Evolutionary conservation across 2,113 vertebrate species (phyloP), one percentile per base, ranked within the genome.

Genomic region (Oceanodroma tethys): DNA sequence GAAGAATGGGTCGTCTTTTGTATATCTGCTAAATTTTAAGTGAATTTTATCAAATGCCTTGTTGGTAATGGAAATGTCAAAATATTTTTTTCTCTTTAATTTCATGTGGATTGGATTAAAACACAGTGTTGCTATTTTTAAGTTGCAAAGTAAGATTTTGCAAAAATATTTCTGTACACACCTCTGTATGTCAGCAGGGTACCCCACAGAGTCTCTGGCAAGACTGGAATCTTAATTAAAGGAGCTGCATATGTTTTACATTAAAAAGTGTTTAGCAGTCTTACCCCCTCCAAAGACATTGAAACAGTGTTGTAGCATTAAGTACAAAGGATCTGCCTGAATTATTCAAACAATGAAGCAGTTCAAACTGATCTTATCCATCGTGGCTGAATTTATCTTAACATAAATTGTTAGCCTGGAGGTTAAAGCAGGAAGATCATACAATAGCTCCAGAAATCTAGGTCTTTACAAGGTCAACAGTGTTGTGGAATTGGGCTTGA

Each of bases 361-460:
- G 43, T 73, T 94, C 36, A 59, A 72, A 67, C 21, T 71, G 74
- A 17, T 85, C 21, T 67, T 60, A 70, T 7, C 58, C 52, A 16
- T 55, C 1, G 1, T 52, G 60, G 52, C 40, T 93, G 56, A 95
- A 40, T 88, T 91, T 68, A 82, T 65, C 34, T 53, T 48, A 38
- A 81, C 4, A 15, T 70, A 50, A 95, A 45, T 76, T 40, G 34
- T 76, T 85, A 74, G 50, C 86, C 27, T 11, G 21, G 62, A 92
- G 95, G 81, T 94, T 93, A 96, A 86, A 71, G 73, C 84, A 53
- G 58, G 45, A 55, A 72, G 86, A 87, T 78, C 60, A 55, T 66
- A 58, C 25, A 84, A 47, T 23, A 88, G 66, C 70, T 88, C 13
- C 55, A 76, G 74, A 65, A 90, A 95, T 66, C 29, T 48, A 43